Evolutionary conservation across 2,888 invertebrate genomes (phyloP), one percentile per base, ranked within the genome.

Genomic region (Drosophila kambysellisi): DNA sequence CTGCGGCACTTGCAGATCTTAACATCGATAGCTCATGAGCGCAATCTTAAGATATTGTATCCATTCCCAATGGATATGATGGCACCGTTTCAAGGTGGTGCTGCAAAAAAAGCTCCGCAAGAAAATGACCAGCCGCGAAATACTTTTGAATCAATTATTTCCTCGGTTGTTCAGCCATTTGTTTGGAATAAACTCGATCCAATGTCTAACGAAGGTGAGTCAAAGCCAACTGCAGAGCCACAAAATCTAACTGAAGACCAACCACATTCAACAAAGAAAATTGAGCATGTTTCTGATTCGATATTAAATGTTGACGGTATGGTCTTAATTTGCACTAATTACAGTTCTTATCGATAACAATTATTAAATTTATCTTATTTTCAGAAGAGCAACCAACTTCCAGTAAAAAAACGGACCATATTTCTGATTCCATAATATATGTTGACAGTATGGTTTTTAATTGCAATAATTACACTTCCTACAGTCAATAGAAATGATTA

Each of bases 41-140:
- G 91, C 8, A 73, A 70, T n/a, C 65, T 81, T 0, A 79, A 74
- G 15, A 88, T 91, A 4, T 70, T 88, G 52, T 91, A 90, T 56
- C 91, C 91, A 1, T 89, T 91, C 32, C 91, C 91, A 5, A 20
- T 91, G 33, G 91, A 91, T 9, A 66, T 89, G 17, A 71, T 91
- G 74, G 70, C 70, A 29, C 63, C 81, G 0, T 79, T 86, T 50
- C 46, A 70, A 11, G 33, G 35, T 0, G 2, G 15, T 52, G 54
- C 2, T 2, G 12, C 20, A 0, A 35, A 25, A 30, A 54, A 32
- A 8, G 48, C 46, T 3, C 2, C 17, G 11, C 12, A 12, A 1
- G 20, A n/a, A 5, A 12, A 25, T 9, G 17, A 29, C 0, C 1
- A 5, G 0, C 5, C 0, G 0, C n/a, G 0, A n/a, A 30, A 35